Conservation (phyloP, 2,113 vertebrate genomes). For the Macquaria ambigua region DNA sequence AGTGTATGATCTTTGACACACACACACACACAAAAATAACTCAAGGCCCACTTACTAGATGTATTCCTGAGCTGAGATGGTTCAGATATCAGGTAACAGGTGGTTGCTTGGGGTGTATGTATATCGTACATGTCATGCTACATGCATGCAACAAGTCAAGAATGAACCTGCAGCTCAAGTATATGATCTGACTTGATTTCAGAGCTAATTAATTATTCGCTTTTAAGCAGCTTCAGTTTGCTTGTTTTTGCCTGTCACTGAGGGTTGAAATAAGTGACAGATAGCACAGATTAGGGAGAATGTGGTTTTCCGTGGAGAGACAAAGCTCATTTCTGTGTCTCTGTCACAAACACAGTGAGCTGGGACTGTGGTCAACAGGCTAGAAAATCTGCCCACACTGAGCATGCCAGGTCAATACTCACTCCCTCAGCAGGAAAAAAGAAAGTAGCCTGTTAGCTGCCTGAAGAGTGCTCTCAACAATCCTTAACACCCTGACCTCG, state of each 20-base stretch:
- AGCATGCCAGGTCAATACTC: neutral
- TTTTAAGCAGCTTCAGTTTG: neutral
- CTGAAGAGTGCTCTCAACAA: neutral
- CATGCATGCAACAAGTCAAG: too few species aligned
- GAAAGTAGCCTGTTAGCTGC: neutral
- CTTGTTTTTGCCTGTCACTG: neutral
- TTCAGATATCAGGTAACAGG: too few species aligned
- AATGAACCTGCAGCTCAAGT: too few species aligned
- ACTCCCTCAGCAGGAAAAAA: neutral
- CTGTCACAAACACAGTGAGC: neutral
- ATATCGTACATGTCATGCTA: too few species aligned
- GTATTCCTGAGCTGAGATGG: neutral
- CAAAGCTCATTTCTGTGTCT: neutral
- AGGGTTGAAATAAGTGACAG: neutral
- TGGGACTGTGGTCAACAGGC: neutral
- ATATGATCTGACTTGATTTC: too few species aligned
- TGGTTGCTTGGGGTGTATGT: too few species aligned
- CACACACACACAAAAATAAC: too few species aligned
- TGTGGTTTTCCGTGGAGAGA: neutral
- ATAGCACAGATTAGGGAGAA: neutral
- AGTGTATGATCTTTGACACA: too few species aligned
- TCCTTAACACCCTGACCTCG: neutral
- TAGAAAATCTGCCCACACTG: neutral
- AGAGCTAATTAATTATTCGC: neutral
- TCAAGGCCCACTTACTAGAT: too few species aligned